A percentile compares a stretch with the other conserved stretches of the same genome.
Conservation (phyloP, 1,140 invertebrate genomes). For the Venustaconcha ellipsiformis region DNA sequence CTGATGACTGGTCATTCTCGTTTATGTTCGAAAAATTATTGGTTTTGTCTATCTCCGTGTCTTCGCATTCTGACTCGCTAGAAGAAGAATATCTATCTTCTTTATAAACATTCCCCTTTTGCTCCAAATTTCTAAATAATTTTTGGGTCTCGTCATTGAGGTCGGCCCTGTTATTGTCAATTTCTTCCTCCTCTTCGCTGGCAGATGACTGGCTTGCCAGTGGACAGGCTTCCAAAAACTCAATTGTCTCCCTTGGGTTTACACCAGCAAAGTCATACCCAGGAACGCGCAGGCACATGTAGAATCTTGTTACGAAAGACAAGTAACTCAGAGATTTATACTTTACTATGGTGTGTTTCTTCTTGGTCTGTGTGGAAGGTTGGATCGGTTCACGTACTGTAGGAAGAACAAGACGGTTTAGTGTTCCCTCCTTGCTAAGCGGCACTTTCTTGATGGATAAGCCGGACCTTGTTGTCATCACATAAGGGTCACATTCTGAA, state of each 20-base stretch:
- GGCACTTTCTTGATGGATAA: constrained; percentile 44
- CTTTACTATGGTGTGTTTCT: constrained; percentile 21
- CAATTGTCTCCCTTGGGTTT: constrained; percentile 24
- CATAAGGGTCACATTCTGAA: constrained; percentile 49
- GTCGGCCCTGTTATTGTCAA: constrained; percentile 2
- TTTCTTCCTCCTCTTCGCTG: constrained; percentile 2
- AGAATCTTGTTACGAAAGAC: constrained; percentile 54
- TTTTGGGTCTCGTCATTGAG: no score
- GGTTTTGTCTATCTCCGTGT: no score
- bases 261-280: constrained; percentile 36
- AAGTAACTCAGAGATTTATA: constrained; percentile 45
- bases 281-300: constrained; percentile 34
- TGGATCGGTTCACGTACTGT: neutral
- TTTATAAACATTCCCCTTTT: no score
- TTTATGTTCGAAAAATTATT: no score
- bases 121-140: no score
- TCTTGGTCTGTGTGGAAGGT: constrained; percentile 9
- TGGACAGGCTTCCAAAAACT: constrained; percentile 14
- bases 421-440: constrained; percentile 2
- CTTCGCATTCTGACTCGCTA: no score
- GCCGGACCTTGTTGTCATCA: constrained; percentile 54
- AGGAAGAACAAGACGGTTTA: neutral
- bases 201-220: constrained; percentile 10
- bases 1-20: no score
- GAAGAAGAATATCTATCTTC: no score